These are phyloP conservation scores for Sciurus vulgaris DNA, from an alignment of 2,797 vertebrate genomes.

Conservation along the genomic window DNA sequence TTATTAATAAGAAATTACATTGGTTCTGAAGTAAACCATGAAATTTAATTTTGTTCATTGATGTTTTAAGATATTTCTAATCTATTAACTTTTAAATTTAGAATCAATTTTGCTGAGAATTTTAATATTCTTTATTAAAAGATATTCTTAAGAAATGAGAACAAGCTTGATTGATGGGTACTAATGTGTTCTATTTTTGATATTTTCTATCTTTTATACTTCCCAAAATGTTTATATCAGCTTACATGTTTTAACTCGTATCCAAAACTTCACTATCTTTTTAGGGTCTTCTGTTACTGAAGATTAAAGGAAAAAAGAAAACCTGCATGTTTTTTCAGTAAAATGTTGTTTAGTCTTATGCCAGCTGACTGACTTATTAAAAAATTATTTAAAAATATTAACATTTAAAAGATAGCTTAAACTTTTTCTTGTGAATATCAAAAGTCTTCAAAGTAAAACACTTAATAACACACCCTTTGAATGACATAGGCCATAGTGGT, in stretches of 20 bases:
- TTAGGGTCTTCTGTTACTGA: neutral
- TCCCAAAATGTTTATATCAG: slow-evolving; percentile 34
- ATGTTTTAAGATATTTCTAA: slow-evolving; percentile 32
- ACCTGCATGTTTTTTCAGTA: neutral
- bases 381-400: slow-evolving; percentile 18
- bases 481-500: neutral
- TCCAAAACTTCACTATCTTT: neutral
- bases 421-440: slow-evolving; percentile 38
- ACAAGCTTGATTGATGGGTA: neutral
- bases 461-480: neutral
- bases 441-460: neutral
- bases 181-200: neutral
- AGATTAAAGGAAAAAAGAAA: neutral
- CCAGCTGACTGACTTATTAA: neutral
- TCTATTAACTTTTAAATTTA: slow-evolving; percentile 26
- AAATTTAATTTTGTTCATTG: slow-evolving; percentile 61
- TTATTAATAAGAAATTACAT: slow-evolving; percentile 18
- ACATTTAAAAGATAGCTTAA: neutral
- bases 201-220: neutral
- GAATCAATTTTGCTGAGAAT: slow-evolving; percentile 20
- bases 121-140: slow-evolving; percentile 60
- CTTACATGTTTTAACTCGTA: neutral
- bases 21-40: slow-evolving; percentile 56
- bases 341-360: neutral
- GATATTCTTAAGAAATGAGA: slow-evolving; percentile 12